A percentile compares a stretch with the other conserved stretches of the same genome.
phyloP scores from a whole-genome alignment of 2,888 invertebrate genomes.

The Troides aeacus region DNA sequence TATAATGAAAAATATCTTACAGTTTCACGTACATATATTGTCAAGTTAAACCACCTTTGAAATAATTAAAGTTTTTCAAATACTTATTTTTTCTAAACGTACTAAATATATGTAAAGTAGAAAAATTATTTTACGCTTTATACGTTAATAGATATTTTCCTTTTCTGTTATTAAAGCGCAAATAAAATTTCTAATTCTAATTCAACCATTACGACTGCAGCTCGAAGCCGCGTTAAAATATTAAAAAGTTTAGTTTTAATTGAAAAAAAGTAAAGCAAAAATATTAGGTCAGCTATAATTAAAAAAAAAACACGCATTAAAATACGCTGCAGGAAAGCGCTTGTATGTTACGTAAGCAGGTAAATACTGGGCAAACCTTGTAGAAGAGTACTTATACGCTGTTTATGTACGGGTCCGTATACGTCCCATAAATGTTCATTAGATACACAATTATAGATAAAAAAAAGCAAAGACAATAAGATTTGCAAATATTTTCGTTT shows the following conservation, averaged over 20 bases:
- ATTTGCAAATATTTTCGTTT: neutral
- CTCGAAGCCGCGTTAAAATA: constrained; percentile 14
- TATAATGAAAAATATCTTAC: too few species aligned
- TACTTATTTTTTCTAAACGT: too few species aligned
- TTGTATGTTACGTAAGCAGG: constrained; percentile 23
- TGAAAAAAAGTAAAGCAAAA: constrained; percentile 23
- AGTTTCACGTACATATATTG: too few species aligned
- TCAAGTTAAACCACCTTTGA: too few species aligned
- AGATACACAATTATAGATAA: neutral
- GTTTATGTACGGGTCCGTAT: neutral
- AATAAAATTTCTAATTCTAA: constrained; percentile 4
- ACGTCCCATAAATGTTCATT: constrained; percentile 16
- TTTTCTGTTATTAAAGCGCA: neutral
- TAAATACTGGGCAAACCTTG: constrained; percentile 18
- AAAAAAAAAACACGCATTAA: constrained; percentile 24
- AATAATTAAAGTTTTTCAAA: too few species aligned
- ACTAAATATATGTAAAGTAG: neutral
- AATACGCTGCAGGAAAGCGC: constrained; percentile 23
- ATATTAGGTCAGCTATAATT: constrained; percentile 31
- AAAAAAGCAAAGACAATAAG: neutral
- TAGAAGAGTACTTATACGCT: constrained; percentile 9
- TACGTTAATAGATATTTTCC: neutral
- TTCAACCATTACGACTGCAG: constrained; percentile 7
- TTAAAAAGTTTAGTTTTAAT: constrained; percentile 23
- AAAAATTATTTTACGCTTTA: neutral